These are phyloP conservation scores for Rhinoptilus africanus DNA, from an alignment of 2,113 vertebrate genomes.

Conservation along the genomic window DNA sequence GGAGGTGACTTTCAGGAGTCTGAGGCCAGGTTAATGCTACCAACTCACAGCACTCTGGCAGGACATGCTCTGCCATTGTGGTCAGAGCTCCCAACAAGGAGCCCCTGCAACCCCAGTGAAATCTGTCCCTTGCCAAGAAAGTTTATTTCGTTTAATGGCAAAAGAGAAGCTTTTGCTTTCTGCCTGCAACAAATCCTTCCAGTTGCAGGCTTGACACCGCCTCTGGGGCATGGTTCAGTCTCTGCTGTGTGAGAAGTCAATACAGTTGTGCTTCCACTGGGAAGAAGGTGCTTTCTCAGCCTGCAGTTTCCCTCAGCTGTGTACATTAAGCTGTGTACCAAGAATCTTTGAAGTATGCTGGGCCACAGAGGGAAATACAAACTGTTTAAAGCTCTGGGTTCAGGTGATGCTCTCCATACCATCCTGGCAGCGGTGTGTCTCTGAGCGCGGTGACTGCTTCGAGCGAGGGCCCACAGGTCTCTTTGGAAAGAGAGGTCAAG, in stretches of 20 bases:
- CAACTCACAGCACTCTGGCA: not conserved
- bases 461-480: not conserved
- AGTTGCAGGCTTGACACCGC: not conserved
- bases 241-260: not conserved
- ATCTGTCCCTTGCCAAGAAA: not conserved
- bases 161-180: not conserved
- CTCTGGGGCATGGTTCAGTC: fast-evolving
- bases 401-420: too few relatives aligned
- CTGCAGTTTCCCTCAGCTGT: not conserved
- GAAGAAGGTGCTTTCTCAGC: not conserved
- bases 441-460: not conserved
- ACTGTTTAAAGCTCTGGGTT: not conserved
- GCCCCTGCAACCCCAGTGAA: fast-evolving
- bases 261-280: not conserved
- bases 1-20: not conserved
- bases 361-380: not conserved
- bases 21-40: not conserved
- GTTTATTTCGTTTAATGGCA: not conserved
- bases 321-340: not conserved
- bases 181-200: not conserved
- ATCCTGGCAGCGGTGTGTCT: not conserved
- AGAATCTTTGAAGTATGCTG: not conserved
- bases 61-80: fast-evolving
- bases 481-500: not conserved
- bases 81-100: not conserved